Evolutionary conservation across 2,113 vertebrate genomes (phyloP).

Genomic region (Peromyscus polionotus): DNA sequence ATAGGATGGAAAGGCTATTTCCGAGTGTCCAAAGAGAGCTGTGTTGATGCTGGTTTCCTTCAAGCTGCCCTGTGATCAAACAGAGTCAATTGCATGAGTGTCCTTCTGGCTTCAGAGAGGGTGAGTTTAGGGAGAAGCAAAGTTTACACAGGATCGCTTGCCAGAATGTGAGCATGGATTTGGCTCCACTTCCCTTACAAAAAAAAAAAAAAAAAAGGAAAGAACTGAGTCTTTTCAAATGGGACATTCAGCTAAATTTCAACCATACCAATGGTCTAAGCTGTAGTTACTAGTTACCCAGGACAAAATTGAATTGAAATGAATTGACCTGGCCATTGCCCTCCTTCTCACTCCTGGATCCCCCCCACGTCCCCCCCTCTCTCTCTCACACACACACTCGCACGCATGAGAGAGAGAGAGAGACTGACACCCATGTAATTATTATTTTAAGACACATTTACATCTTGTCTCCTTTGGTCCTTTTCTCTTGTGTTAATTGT

Average conservation of each 20-base stretch:
- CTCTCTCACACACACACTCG: not conserved
- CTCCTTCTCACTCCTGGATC: not conserved
- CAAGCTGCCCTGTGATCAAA: slow-evolving; percentile 15
- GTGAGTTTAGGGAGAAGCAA: not conserved
- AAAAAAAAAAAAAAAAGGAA: not conserved
- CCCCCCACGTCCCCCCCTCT: too few species aligned
- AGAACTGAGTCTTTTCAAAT: slow-evolving; percentile 10
- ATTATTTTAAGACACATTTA: not conserved
- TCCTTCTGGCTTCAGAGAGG: slow-evolving; percentile 27
- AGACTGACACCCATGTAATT: not conserved
- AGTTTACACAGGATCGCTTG: slow-evolving; percentile 28
- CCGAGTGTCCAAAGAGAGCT: not conserved
- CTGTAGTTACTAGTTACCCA: not conserved
- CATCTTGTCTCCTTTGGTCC: not conserved
- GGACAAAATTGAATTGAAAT: not conserved
- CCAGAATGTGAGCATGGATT: slow-evolving; percentile 33
- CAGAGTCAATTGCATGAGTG: not conserved
- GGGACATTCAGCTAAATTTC: slow-evolving; percentile 44
- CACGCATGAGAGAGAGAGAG: not conserved
- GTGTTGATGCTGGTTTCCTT: slow-evolving; percentile 43
- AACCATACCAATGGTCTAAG: slow-evolving; percentile 19
- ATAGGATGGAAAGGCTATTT: slow-evolving; percentile 54
- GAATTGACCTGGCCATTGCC: not conserved
- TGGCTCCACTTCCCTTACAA: not conserved
- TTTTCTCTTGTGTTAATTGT: not conserved